These are phyloP conservation scores for Alca torda DNA, from an alignment of 2,797 vertebrate genomes.

Conservation along the genomic window DNA sequence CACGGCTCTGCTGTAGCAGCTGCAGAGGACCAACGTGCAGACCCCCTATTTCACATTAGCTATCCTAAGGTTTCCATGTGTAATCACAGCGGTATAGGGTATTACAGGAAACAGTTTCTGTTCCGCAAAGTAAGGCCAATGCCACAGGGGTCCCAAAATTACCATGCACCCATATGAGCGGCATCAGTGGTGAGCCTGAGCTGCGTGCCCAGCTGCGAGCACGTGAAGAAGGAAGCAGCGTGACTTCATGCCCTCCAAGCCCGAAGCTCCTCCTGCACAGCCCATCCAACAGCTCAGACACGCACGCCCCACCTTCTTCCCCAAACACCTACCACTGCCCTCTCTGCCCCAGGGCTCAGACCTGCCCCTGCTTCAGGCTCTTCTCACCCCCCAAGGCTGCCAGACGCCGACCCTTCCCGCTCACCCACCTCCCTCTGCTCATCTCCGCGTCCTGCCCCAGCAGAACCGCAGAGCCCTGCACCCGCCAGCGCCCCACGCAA, in stretches of 20 bases:
- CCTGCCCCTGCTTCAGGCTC: background rate
- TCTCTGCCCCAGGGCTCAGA: background rate
- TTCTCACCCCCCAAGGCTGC: background rate
- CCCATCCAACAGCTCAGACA: background rate
- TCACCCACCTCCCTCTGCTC: background rate
- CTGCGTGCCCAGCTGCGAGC: background rate
- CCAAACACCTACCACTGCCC: background rate
- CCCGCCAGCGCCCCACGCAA: background rate
- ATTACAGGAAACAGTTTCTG: background rate
- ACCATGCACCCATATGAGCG: accelerated
- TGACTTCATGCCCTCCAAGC: background rate
- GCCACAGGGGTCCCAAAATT: background rate
- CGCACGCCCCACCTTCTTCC: background rate
- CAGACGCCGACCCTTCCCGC: background rate
- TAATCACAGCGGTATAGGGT: background rate
- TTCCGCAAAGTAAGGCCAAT: background rate
- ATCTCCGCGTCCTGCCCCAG: background rate
- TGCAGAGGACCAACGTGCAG: background rate
- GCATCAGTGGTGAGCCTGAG: background rate
- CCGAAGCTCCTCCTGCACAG: background rate
- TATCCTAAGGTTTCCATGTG: background rate
- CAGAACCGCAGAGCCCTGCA: background rate
- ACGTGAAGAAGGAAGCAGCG: background rate
- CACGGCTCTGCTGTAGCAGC: background rate
- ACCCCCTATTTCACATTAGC: background rate